A percentile compares a stretch with the other conserved stretches of the same genome.
These are phyloP conservation scores for Melanotaenia nigrans DNA, from an alignment of 2,797 vertebrate species.

Conservation along the genomic window DNA sequence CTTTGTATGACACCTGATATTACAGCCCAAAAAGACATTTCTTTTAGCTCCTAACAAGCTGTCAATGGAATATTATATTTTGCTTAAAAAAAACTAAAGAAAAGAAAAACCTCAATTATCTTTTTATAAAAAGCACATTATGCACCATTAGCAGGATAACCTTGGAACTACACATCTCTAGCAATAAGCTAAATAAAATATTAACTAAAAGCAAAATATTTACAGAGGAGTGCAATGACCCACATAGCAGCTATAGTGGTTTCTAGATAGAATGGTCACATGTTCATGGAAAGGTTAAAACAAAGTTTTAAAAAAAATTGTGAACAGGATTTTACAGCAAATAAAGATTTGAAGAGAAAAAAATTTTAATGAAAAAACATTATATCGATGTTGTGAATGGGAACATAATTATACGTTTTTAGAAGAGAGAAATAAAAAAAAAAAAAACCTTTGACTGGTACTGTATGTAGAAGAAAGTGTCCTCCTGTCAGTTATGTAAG, in stretches of 20 bases:
- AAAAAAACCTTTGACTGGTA: not conserved
- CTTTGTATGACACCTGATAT: not conserved
- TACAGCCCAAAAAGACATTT: not conserved
- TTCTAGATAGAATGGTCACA: not conserved
- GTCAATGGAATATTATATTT: not conserved
- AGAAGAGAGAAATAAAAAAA: not conserved
- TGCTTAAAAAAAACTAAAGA: not conserved
- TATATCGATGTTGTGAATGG: not conserved
- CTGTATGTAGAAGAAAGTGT: not conserved
- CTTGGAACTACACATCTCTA: slow-evolving; percentile 3
- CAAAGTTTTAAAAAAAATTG: not conserved
- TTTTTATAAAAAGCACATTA: slow-evolving; percentile 5
- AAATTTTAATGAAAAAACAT: not conserved
- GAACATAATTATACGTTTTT: not conserved
- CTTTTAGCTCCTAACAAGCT: not conserved
- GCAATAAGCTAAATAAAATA: slow-evolving; percentile 47
- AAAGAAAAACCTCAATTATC: not conserved
- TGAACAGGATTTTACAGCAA: not conserved
- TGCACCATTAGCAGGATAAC: not conserved
- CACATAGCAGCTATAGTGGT: not conserved
- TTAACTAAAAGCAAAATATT: slow-evolving; percentile 76
- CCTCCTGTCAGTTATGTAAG: slow-evolving; percentile 30
- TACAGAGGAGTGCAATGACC: slow-evolving; percentile 47
- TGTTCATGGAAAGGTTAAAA: not conserved
- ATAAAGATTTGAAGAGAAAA: not conserved